These are phyloP conservation scores for Nothoprocta perdicaria DNA, from an alignment of 2,113 vertebrate species.

Conservation along the genomic window DNA sequence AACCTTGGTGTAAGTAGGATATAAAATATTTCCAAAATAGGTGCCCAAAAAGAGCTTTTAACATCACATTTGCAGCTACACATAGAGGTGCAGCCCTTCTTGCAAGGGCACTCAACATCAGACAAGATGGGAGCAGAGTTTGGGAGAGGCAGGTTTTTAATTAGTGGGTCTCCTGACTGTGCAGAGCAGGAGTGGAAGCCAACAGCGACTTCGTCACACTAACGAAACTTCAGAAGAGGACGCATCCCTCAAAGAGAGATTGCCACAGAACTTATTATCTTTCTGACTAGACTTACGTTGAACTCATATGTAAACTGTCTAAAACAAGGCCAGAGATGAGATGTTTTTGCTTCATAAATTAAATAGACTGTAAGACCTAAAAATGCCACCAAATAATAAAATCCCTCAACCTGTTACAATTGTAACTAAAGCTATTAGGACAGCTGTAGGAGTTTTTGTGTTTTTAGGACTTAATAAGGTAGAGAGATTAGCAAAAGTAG, in stretches of 20 bases:
- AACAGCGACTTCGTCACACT: not conserved
- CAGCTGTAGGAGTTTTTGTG: too few species aligned
- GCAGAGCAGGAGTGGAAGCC: not conserved
- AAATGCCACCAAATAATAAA: not conserved
- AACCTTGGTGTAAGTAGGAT: not conserved
- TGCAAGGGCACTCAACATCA: not conserved
- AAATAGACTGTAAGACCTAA: not conserved
- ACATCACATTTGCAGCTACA: not conserved
- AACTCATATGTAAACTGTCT: not conserved
- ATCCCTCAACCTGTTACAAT: not conserved
- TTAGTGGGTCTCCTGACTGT: not conserved
- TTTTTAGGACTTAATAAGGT: too few species aligned
- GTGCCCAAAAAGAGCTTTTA: not conserved
- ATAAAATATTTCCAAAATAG: not conserved
- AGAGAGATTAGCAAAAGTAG: too few species aligned
- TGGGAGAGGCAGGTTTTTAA: not conserved
- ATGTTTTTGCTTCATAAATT: not conserved
- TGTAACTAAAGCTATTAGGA: not conserved
- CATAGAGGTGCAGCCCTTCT: not conserved
- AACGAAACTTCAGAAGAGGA: not conserved
- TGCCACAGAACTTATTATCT: not conserved
- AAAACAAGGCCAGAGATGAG: not conserved
- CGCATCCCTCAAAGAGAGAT: rapidly evolving
- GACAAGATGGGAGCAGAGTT: not conserved
- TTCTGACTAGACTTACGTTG: not conserved